phyloP scores from a whole-genome alignment of 2,797 vertebrate genomes.

The Gymnocypris eckloni region DNA sequence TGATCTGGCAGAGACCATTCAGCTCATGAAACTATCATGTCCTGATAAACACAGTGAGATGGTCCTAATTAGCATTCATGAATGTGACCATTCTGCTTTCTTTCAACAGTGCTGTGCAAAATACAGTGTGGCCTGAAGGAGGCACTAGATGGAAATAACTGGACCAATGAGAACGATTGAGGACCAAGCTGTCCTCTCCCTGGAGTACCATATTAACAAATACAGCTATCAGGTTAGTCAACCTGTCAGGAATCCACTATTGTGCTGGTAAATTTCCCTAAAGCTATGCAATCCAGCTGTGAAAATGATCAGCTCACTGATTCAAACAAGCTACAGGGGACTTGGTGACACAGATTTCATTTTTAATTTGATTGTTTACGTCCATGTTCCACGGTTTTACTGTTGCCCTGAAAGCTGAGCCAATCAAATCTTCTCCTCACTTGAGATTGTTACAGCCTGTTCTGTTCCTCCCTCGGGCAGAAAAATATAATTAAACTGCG shows the following conservation, averaged over 20 bases:
- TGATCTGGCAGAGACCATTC: not conserved
- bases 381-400: not conserved
- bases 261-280: not conserved
- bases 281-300: slow-evolving; percentile 19
- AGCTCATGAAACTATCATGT: not conserved
- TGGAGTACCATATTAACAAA: slow-evolving; percentile 70
- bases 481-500: not conserved
- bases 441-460: not conserved
- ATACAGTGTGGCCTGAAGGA: slow-evolving; percentile 65
- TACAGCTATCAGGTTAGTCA: slow-evolving; percentile 69
- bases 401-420: not conserved
- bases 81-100: not conserved
- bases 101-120: not conserved
- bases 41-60: not conserved
- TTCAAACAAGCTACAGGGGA: slow-evolving; percentile 3
- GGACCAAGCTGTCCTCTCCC: slow-evolving; percentile 67
- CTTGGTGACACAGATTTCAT: not conserved
- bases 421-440: not conserved
- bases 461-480: not conserved
- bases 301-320: not conserved
- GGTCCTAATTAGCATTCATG: not conserved
- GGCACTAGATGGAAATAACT: slow-evolving; percentile 59
- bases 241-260: not conserved
- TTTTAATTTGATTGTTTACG: slow-evolving; percentile 28
- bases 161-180: slow-evolving; percentile 59